Conservation (phyloP, 2,888 invertebrate species). For the Eilema caniola region DNA sequence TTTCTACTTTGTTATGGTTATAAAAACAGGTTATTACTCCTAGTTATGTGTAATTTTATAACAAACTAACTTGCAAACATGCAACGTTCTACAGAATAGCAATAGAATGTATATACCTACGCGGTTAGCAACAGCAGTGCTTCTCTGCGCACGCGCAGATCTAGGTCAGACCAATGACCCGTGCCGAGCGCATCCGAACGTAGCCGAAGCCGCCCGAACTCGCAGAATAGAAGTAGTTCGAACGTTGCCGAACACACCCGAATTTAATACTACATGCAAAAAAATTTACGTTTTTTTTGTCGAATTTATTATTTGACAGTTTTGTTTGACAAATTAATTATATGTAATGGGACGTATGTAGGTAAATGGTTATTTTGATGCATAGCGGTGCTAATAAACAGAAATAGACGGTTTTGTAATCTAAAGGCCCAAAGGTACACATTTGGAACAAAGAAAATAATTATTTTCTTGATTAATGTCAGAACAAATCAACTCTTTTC, state of each 20-base stretch:
- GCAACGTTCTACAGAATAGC: constrained; percentile 49
- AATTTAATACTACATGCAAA: constrained; percentile 15
- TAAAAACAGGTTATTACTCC: constrained; percentile 47
- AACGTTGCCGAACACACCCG: constrained; percentile 38
- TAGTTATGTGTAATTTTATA: constrained; percentile 55
- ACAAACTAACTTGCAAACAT: constrained; percentile 52
- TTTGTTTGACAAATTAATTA: constrained; percentile 50
- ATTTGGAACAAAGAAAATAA: constrained; percentile 47
- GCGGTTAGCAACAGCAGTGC: constrained; percentile 50
- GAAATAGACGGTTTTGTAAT: constrained; percentile 40
- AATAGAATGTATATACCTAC: too few relatives aligned
- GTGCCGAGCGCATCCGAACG: constrained; percentile 54
- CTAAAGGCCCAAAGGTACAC: constrained; percentile 24
- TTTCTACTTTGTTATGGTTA: constrained; percentile 53
- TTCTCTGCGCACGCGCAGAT: constrained; percentile 55
- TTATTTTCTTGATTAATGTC: constrained; percentile 58
- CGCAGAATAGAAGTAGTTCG: constrained; percentile 17
- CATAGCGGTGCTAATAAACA: constrained; percentile 26
- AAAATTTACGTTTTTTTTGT: constrained; percentile 34
- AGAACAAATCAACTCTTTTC: constrained; percentile 45
- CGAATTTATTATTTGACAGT: constrained; percentile 35
- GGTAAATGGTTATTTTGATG: constrained; percentile 46
- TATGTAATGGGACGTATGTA: constrained; percentile 44
- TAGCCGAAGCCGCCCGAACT: constrained; percentile 49
- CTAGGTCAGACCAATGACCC: constrained; percentile 74